Evolutionary conservation across 30 jellyfish, hydroid and myxozoan species (phyloP).

Genomic region (Chironex yamaguchii): DNA sequence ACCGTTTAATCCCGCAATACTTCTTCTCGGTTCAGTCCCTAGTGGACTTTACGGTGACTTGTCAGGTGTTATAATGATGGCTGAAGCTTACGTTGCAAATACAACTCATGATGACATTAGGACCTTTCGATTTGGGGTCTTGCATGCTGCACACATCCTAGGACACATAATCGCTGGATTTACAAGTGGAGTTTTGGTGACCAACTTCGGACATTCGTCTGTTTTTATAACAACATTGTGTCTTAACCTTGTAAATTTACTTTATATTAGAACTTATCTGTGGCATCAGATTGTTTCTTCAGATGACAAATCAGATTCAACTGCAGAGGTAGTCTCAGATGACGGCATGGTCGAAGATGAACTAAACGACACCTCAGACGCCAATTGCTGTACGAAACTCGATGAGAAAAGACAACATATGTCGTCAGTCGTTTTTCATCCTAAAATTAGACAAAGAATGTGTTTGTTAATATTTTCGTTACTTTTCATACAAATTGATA

Average conservation of each 20-base stretch:
- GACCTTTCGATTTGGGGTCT: constrained; percentile 23
- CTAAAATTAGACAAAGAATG: background rate
- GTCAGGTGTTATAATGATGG: background rate
- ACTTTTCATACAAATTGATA: background rate
- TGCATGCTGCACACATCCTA: background rate
- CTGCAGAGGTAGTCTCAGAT: too few relatives aligned
- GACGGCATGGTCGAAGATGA: background rate
- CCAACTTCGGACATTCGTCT: background rate
- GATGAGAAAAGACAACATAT: background rate
- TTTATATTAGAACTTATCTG: background rate
- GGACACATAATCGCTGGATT: constrained; percentile 1
- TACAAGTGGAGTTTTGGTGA: constrained; percentile 2
- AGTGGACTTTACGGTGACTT: background rate
- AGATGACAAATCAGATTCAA: too few relatives aligned
- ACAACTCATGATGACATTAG: background rate
- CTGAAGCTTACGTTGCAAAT: constrained; percentile 33
- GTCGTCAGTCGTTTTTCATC: background rate
- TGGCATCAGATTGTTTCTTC: background rate
- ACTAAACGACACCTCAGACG: background rate
- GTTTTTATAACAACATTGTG: background rate
- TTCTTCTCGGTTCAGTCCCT: background rate
- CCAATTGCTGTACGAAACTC: background rate
- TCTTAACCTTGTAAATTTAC: background rate
- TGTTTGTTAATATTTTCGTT: background rate
- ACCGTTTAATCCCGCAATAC: background rate